Percentiles rank a stretch among this genome's conserved stretches.
These are phyloP conservation scores for Ivindomyrus marchei DNA, from an alignment of 2,113 vertebrate species.

Conservation along the genomic window DNA sequence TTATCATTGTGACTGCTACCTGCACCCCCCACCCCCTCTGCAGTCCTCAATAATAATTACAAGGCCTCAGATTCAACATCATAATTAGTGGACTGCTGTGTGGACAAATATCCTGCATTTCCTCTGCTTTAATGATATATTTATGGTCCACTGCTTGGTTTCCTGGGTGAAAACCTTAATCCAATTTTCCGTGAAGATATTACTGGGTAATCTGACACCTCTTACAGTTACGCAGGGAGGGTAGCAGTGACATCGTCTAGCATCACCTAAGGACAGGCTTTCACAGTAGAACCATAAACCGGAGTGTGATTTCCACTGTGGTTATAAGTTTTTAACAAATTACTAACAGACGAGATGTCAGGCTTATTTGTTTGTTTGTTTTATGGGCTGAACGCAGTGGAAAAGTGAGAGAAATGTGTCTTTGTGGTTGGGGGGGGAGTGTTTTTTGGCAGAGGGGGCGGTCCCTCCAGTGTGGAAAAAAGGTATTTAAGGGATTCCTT, in stretches of 20 bases:
- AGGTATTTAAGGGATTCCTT: slow-evolving; percentile 62
- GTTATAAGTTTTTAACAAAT: background rate
- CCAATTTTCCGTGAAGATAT: background rate
- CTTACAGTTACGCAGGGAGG: background rate
- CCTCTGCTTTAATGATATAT: background rate
- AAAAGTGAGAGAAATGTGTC: slow-evolving; percentile 10
- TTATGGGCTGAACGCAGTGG: background rate
- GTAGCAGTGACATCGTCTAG: background rate
- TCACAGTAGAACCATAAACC: no score
- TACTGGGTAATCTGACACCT: background rate
- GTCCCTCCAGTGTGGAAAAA: slow-evolving; percentile 46
- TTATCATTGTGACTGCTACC: background rate
- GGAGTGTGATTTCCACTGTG: background rate
- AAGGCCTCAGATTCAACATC: slow-evolving; percentile 3
- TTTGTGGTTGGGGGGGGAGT: slow-evolving; percentile 35
- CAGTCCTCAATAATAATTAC: slow-evolving; percentile 16
- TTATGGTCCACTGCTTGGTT: background rate
- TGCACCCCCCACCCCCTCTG: background rate
- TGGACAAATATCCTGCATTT: background rate
- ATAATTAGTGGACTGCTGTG: background rate
- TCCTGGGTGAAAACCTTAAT: background rate
- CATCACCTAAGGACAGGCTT: background rate
- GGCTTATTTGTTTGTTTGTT: background rate
- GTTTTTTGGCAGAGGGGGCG: slow-evolving; percentile 45
- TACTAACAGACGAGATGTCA: background rate